Base-by-base conservation (phyloP, 30 jellyfish, hydroid and myxozoan species). In the Chrysaora quinquecirrha region DNA sequence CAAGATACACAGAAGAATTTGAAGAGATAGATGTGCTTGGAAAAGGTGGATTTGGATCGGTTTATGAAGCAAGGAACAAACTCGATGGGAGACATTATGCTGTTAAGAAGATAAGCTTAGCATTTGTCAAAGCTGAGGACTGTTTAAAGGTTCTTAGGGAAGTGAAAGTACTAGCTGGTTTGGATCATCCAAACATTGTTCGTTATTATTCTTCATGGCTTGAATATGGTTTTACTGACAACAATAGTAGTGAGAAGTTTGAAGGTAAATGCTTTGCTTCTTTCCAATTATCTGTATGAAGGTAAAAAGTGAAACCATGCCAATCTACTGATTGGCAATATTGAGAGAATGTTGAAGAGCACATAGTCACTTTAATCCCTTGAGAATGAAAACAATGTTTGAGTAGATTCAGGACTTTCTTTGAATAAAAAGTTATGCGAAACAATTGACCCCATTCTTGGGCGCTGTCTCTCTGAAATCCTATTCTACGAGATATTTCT, bases 31-130 rank as follows among this genome's bases (percentile, higher is more conserved):
- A 75, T 12, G 50, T 29, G 19, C 56, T 91, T 11, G 98, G 96
- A 16, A 54, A 64, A 67, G 98, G 98, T 1, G 98, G 98, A 23
- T 91, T 91, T 71, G 98, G 98, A 1, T 35, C 75, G 4, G 98
- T 91, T 24, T 78, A 30, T 49, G 93, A 91, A 85, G 98, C 74
- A 7, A 64, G 82, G 38, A 85, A 91, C 60, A 84, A 84, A 34
- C 80, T 91, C 22, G 98, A 91, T 73, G 87, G 92, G 25, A 87
- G 72, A 54, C 21, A 75, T 58, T 91, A 91, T 69, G 98, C 98
- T 1, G 73, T 91, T 52, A 91, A 91, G 67, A 85, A 86, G 47
- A 79, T 91, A 7, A 25, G 46, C 1, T 73, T 91, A 22, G 77
- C 76, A 19, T 76, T 73, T 7, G 31, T 83, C 29, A 48, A 64